Evolutionary conservation across 2,113 vertebrate species (phyloP), one percentile per base, ranked within the genome.

Genomic region (Guaruba guarouba): DNA sequence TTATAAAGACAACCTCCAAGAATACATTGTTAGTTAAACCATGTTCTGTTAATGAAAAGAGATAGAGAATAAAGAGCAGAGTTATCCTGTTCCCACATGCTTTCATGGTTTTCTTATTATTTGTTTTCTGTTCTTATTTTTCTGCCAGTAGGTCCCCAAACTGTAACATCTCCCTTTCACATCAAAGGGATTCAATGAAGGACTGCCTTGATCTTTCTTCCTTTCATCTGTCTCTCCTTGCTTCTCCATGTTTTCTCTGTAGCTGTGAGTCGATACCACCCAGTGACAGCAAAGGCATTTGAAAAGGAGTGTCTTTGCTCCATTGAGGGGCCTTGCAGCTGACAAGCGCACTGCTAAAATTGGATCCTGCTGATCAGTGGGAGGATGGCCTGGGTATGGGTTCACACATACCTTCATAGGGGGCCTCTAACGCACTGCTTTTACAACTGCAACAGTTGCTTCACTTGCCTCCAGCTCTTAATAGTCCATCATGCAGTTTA

Each of bases 111-210:
- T 89, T 79, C 44, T 54, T 79, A 35, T 76, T 89, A 76, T 85
- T 92, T 94, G 67, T 61, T 81, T 80, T 74, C 62, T 54, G 19
- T 63, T 92, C 80, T 73, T 90, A 64, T 71, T 92, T 96, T 96
- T 85, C 86, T 91, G 44, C 24, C 43, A 74, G 16, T 48, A 74
- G 70, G 33, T 74, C 69, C 23, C 28, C 31, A 63, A 67, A 84
- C 74, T 84, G 9, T 92, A 91, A 63, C 74, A 82, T 23, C 69
- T 91, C 81, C 66, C 33, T 82, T 57, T 61, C 35, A 82, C 81
- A 92, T 96, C 92, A 96, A 96, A 96, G 89, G 57, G 51, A 91
- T 76, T 92, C 91, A 33, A 55, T 80, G 79, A 92, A 88, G 76
- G 49, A 73, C 37, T 88, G 41, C 81, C 86, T 86, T 95, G 83